Conservation (phyloP, 2,113 vertebrate species). For the Gnathonemus echidnorhynchus region DNA sequence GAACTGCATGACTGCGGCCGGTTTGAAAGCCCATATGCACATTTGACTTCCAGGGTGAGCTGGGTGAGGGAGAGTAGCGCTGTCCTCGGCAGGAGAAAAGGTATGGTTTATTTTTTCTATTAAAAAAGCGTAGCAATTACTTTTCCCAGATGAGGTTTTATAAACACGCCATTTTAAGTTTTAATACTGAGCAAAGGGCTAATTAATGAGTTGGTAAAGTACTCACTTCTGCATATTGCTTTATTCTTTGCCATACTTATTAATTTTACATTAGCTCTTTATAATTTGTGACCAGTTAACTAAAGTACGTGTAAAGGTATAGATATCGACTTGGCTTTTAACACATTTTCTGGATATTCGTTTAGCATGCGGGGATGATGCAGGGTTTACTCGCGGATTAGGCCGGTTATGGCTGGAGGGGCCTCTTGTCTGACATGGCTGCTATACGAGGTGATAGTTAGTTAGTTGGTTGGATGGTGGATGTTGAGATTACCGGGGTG, state of each 20-base stretch:
- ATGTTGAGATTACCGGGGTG: neutral
- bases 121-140: neutral
- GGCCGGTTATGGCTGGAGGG: neutral
- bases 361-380: neutral
- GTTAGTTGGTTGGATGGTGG: neutral
- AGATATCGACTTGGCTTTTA: neutral
- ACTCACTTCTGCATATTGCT: neutral
- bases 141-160: neutral
- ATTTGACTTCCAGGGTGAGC: neutral
- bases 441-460: neutral
- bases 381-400: neutral
- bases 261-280: neutral
- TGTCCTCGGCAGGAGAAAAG: neutral
- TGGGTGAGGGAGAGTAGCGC: neutral
- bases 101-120: neutral
- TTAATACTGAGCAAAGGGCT: neutral
- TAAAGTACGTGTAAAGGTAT: neutral
- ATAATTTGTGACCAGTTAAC: neutral
- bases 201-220: neutral
- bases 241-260: neutral
- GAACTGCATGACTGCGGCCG: constrained; percentile 41
- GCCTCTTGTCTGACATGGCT: neutral
- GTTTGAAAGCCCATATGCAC: constrained; percentile 47
- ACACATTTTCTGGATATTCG: neutral
- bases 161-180: neutral